Evolutionary conservation across 2,113 vertebrate genomes (phyloP).

Genomic region (Conger conger): DNA sequence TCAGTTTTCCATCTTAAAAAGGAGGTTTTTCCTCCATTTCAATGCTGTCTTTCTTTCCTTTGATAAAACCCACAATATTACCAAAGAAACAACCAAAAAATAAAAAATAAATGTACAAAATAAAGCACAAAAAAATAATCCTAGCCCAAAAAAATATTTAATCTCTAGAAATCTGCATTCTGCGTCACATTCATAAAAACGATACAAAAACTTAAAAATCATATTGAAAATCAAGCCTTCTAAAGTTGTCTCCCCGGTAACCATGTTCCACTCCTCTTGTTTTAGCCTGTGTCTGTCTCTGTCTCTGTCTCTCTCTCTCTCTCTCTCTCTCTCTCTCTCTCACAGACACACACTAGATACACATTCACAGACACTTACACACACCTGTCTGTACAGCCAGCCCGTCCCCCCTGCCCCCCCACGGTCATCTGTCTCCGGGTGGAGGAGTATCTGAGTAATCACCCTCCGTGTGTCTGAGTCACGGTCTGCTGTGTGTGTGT

Average conservation of each 20-base stretch:
- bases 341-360: neutral
- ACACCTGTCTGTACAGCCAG: conserved; percentile 19
- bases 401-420: neutral
- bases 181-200: conserved; percentile 49
- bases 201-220: conserved; percentile 36
- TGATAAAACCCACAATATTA: conserved; percentile 15
- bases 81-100: neutral
- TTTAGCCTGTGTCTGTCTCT: conserved; percentile 7
- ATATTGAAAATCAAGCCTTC: conserved; percentile 43
- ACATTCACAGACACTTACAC: conserved; percentile 24
- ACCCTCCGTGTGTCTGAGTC: neutral
- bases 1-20: neutral
- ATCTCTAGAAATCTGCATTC: conserved; percentile 49
- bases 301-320: neutral
- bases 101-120: conserved; percentile 2
- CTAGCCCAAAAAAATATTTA: conserved; percentile 34
- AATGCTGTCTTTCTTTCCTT: conserved; percentile 38
- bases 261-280: conserved; percentile 12
- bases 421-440: conserved; percentile 2
- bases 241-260: conserved; percentile 29
- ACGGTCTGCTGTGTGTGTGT: neutral
- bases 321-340: neutral
- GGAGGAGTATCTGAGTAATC: neutral
- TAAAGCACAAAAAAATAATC: conserved; percentile 37
- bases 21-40: neutral